Evolutionary conservation across 2,113 vertebrate species (phyloP).

Genomic region (Oostethus manadensis): DNA sequence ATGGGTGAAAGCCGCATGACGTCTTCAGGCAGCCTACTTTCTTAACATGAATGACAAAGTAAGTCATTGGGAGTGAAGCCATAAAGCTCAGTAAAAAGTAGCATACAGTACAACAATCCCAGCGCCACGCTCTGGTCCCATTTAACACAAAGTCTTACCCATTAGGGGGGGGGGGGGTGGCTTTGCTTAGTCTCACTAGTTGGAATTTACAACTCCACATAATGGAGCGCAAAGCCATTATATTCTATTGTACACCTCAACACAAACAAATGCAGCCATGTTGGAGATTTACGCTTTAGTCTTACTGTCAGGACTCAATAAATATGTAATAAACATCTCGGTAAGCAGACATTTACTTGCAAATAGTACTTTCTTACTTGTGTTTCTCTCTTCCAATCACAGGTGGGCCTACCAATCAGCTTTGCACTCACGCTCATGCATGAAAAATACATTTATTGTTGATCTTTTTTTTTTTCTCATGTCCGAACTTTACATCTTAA

Average conservation of each 20-base stretch:
- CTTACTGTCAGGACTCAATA: neutral
- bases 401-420: neutral
- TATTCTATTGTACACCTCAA: slow-evolving; percentile 13
- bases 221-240: slow-evolving; percentile 5
- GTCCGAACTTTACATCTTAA: no score
- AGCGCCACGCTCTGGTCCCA: neutral
- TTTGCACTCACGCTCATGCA: no score
- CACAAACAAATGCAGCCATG: slow-evolving; percentile 1
- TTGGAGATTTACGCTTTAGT: slow-evolving; percentile 1
- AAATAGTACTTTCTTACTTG: neutral
- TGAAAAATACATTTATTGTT: no score
- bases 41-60: neutral
- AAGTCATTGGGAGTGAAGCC: neutral
- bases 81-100: neutral
- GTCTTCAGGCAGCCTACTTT: no score
- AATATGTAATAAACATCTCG: neutral
- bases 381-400: neutral
- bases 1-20: no score
- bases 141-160: neutral
- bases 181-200: neutral
- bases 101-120: slow-evolving; percentile 3
- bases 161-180: neutral
- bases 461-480: no score
- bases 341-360: neutral
- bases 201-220: slow-evolving; percentile 4